Evolutionary conservation across 2,888 invertebrate genomes (phyloP).

Genomic region (Meiosimyza platycephala): DNA sequence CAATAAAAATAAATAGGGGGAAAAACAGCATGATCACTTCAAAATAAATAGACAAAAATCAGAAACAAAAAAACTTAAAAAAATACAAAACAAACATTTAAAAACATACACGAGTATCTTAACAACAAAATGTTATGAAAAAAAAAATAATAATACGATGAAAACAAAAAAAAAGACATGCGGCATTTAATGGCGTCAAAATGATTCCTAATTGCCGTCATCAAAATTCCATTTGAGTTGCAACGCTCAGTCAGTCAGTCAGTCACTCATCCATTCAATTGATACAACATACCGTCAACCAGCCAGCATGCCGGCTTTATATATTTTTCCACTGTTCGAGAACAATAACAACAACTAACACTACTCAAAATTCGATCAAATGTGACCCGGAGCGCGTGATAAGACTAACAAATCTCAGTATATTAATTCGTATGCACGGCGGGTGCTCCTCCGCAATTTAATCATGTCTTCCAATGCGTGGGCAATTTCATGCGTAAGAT

Average conservation of each 20-base stretch:
- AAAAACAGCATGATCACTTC: constrained; percentile 20
- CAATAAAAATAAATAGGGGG: constrained; percentile 23
- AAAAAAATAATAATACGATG: not conserved
- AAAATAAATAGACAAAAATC: not conserved
- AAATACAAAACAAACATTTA: constrained; percentile 9
- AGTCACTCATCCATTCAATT: not conserved
- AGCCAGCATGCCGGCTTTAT: too few species aligned
- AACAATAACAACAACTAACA: too few species aligned
- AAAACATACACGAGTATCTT: not conserved
- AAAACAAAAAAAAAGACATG: not conserved
- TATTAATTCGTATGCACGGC: constrained; percentile 26
- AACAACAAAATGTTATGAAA: not conserved
- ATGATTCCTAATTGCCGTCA: constrained; percentile 40
- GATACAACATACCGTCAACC: not conserved
- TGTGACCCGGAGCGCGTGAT: constrained; percentile 24
- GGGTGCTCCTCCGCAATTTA: constrained; percentile 5
- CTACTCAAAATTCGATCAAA: constrained; percentile 22
- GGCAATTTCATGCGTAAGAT: too few species aligned
- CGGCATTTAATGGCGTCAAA: constrained; percentile 41
- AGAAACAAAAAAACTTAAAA: not conserved
- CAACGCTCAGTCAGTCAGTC: not conserved
- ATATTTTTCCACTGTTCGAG: too few species aligned
- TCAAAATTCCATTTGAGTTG: constrained; percentile 37
- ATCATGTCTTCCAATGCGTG: too few species aligned
- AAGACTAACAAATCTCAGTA: constrained; percentile 16